These are phyloP conservation scores for Ceyx margarethae DNA, from an alignment of 2,113 vertebrate genomes.

Conservation along the genomic window DNA sequence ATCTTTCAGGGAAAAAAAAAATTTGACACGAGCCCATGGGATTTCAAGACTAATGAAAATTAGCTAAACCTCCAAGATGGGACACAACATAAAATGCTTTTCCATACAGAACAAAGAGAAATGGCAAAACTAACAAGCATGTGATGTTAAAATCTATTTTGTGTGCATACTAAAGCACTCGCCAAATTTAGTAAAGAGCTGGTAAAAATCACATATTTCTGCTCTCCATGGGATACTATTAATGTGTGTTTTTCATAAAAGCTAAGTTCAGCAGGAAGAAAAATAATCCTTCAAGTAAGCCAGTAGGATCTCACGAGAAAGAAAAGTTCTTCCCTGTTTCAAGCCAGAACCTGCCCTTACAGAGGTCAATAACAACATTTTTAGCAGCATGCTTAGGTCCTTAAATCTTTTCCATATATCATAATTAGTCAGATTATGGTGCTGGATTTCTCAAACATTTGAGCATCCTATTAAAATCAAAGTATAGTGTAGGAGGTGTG, in stretches of 20 bases:
- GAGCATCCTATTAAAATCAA: neutral
- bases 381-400: neutral
- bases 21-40: neutral
- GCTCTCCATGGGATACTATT: fast-evolving
- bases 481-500: neutral
- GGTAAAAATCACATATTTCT: neutral
- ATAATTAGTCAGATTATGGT: neutral
- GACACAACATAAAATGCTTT: neutral
- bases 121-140: neutral
- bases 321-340: neutral
- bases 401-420: neutral
- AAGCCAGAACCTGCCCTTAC: neutral
- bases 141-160: neutral
- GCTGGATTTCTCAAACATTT: neutral
- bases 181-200: neutral
- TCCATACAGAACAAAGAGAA: neutral
- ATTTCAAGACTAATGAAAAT: neutral
- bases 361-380: neutral
- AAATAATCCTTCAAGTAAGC: neutral
- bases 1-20: fast-evolving
- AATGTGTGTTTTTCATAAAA: neutral
- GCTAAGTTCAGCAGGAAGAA: neutral
- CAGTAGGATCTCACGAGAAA: neutral
- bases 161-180: neutral
- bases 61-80: neutral